Base-by-base conservation (phyloP, 2,888 invertebrate genomes). In the Dichetophora obliterata region DNA sequence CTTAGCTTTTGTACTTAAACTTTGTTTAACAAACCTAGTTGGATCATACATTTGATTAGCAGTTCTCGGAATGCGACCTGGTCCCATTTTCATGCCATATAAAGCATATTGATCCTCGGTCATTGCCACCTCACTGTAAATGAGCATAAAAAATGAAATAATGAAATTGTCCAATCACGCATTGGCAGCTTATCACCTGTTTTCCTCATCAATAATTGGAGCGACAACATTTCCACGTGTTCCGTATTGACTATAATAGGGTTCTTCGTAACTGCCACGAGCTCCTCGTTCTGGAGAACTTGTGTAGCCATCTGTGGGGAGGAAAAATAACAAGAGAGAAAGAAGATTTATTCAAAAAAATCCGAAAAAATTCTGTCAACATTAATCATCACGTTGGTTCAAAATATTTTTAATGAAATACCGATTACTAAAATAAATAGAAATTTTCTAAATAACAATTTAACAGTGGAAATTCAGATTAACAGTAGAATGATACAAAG, bases 171-270 rank as follows among this genome's bases (percentile, higher is more conserved):
- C 9, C 14, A 4, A 8, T 43, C 48, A 61, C 50, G 22, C 22
- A 2, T 34, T 61, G n/a, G 24, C 66, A 50, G 37, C 22, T 48
- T 80, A 81, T 79, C 78, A 88, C 89, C 87, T 93, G 78, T 95
- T 92, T 90, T 97, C 97, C 88, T 97, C 97, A 86, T 97, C 97
- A 82, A 98, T 97, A 77, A 97, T 94, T 5, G 97, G 96, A 8
- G 97, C 95, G 79, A 96, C 96, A 65, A 91, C 91, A 1, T 91
- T 85, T 3, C 92, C 90, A 48, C 92, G 88, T 6, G 93, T 93
- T 6, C 93, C 93, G 86, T 94, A 96, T 86, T 95, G 95, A 71
- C 95, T 93, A 85, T 96, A 96, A 89, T 96, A 96, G 0, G 96
- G 95, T 85, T 96, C 96, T 86, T 96, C 96, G 84, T 96, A 96